These are phyloP conservation scores for Hypena proboscidalis DNA, from an alignment of 2,888 invertebrate species.

Conservation along the genomic window DNA sequence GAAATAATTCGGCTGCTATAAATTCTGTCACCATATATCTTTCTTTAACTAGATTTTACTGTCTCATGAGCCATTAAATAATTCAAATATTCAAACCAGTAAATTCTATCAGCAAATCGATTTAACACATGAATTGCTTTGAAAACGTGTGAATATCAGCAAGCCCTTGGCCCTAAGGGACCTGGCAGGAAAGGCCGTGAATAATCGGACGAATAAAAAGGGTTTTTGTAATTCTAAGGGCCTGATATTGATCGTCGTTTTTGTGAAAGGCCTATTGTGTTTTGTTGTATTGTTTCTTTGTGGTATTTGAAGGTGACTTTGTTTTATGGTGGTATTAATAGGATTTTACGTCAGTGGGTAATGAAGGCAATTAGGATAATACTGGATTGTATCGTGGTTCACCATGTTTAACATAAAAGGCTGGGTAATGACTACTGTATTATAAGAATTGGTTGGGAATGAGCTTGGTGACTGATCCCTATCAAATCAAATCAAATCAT, in stretches of 20 bases:
- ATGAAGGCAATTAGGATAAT: too few species aligned
- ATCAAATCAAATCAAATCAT: too few species aligned
- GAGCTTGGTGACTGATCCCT: too few species aligned
- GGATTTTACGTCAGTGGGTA: too few species aligned
- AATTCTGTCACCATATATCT: neutral
- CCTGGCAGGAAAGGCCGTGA: slow-evolving; percentile 9
- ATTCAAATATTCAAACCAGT: slow-evolving; percentile 3
- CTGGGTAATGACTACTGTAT: too few species aligned
- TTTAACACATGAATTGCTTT: slow-evolving; percentile 27
- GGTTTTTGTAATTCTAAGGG: slow-evolving; percentile 13
- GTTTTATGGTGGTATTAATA: slow-evolving; percentile 1
- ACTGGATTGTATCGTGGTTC: too few species aligned
- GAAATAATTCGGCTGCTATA: too few species aligned
- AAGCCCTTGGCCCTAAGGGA: slow-evolving; percentile 12
- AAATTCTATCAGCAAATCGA: slow-evolving; percentile 20
- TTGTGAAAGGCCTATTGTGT: slow-evolving; percentile 10
- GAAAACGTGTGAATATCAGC: slow-evolving; percentile 21
- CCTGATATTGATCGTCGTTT: slow-evolving; percentile 9
- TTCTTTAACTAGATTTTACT: neutral
- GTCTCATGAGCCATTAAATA: neutral
- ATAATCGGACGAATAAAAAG: slow-evolving; percentile 16
- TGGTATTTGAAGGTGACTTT: slow-evolving; percentile 6
- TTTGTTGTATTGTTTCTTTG: slow-evolving; percentile 11
- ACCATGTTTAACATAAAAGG: too few species aligned
- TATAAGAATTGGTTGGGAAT: too few species aligned